Evolutionary conservation across 2,888 invertebrate species (phyloP), one percentile per base, ranked within the genome.

Genomic region (Polyploca ridens): DNA sequence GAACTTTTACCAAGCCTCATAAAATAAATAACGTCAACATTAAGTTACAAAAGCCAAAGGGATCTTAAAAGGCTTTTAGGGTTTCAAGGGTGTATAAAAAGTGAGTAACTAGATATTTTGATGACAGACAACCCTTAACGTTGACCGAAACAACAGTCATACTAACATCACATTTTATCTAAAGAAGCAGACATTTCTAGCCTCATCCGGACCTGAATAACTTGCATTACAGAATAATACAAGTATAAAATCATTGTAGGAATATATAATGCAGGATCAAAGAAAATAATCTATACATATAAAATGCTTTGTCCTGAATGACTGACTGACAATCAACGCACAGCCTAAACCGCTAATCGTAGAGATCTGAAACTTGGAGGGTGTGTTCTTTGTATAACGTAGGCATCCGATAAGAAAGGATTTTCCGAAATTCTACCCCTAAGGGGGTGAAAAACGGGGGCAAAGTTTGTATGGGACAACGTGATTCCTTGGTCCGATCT

Each of bases 11-110:
- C 70, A 68, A 72, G 72, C 76, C 71, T 77, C 78, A 74, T 82
- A 82, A 84, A 84, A 85, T 82, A 86, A 87, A 85, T 84, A 78
- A 83, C 75, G 68, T 76, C 71, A 76, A 77, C 77, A 77, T 76
- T 71, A 74, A 77, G 75, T 69, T 69, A 62, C 66, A 66, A 71
- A 70, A 73, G 71, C 69, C 71, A 76, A 64, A 67, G 8, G 41
- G 13, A 13, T 41, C 41, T 81, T 83, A 81, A 87, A 85, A 85
- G 84, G 81, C 82, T 87, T 86, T 78, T 76, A 76, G 71, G 79
- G 74, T 71, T 73, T 68, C 69, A 68, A 64, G 63, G 46, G 54
- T 66, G 69, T 65, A 64, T 68, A 65, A 72, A 76, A 71, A 67
- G 73, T 64, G 66, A 64, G n/a, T 44, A 60, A 54, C 44, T 33